Evolutionary conservation across 1,140 invertebrate genomes (phyloP).

Genomic region (Camponotus vicinus): DNA sequence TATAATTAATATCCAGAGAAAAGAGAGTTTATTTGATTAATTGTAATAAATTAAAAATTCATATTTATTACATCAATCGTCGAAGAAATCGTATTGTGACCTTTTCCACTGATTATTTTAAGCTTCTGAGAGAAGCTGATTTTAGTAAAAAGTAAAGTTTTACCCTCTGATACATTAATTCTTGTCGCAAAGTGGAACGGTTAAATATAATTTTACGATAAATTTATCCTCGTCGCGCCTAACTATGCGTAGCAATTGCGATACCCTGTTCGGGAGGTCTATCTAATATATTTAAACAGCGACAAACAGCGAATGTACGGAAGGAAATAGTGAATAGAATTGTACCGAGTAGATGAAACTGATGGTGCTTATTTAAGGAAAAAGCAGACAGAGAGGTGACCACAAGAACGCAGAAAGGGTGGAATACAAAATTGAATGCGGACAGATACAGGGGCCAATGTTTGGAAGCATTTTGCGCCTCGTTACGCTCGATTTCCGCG

Average conservation of each 20-base stretch:
- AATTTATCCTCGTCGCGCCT: slow-evolving; percentile 2
- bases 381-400: slow-evolving; percentile 20
- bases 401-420: slow-evolving; percentile 54
- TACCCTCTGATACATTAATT: not conserved
- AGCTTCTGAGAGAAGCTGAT: not conserved
- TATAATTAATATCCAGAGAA: not conserved
- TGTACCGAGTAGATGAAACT: slow-evolving; percentile 1
- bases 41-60: not conserved
- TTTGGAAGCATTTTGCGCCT: slow-evolving; percentile 77
- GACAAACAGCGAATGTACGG: slow-evolving; percentile 24
- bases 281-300: slow-evolving; percentile 20
- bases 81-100: not conserved
- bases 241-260: not conserved
- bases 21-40: not conserved
- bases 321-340: slow-evolving; percentile 1
- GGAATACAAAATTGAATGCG: slow-evolving; percentile 49
- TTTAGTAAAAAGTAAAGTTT: not conserved
- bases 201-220: slow-evolving; percentile 6
- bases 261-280: not conserved
- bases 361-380: slow-evolving; percentile 52
- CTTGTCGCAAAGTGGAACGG: not conserved
- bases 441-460: slow-evolving; percentile 61
- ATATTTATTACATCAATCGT: not conserved
- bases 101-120: not conserved
- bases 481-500: slow-evolving; percentile 78